Base-by-base conservation (phyloP, 2,797 vertebrate species). In the Enteromius argenteus region DNA sequence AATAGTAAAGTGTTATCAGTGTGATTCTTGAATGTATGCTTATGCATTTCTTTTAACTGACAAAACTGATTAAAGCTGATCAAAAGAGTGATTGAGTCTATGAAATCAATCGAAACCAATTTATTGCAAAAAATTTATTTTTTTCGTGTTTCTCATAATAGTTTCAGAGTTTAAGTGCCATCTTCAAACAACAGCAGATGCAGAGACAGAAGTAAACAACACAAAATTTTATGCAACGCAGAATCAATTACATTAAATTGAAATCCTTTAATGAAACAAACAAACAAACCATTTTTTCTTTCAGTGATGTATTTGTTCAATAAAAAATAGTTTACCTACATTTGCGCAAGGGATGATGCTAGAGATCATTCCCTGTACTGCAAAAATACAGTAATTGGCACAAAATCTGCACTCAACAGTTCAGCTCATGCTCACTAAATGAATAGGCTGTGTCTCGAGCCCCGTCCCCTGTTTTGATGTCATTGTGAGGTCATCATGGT, bases 321-420 rank as follows among this genome's bases (percentile, higher is more conserved):
- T 93, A 87, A 97, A 96, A 96, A 96, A 96, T 87, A 93, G 87
- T 91, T 93, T 93, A 91, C 92, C 83, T 94, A 94, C 85, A 93
- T 90, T 93, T 94, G 86, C 90, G 88, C 92, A 81, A 90, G 79
- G 60, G 91, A 71, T 75, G 89, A 89, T 86, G 93, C 78, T 89
- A 67, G 87, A 90, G 80, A 84, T 44, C 83, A 79, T 39, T 32
- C 64, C 79, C 85, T 73, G 81, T 81, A 89, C 39, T 89, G 90
- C 92, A 90, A 15, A 68, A 83, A 77, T 84, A 87, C 83, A 83
- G 87, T 84, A 86, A 86, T 90, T 92, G 90, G 90, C 92, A 91
- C 82, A 78, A 87, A 67, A 62, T 85, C 85, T 27, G 79, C 87
- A 71, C 85, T 60, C 67, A 53, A 72, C 56, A 0, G 13, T 71